phyloP scores from a whole-genome alignment of 2,797 vertebrate species.

The Ataeniobius toweri region DNA sequence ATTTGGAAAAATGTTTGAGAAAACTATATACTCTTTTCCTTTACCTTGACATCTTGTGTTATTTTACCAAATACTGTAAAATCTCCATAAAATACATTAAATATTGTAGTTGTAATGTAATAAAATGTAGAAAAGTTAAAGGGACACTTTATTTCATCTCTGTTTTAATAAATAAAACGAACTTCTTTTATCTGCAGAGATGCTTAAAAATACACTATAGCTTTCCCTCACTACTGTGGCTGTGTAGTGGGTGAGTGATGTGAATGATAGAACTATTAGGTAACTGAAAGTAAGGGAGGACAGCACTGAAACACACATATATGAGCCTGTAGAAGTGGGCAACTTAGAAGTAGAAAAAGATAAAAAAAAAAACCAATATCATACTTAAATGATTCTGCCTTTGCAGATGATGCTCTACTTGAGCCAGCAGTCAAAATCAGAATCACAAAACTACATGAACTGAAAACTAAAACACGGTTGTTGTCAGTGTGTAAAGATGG shows the following conservation, averaged over 20 bases:
- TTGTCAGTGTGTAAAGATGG: conserved; percentile 15
- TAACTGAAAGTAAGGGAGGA: background rate
- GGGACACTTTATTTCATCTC: background rate
- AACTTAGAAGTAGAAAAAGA: background rate
- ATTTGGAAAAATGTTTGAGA: too few relatives aligned
- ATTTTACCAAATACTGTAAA: background rate
- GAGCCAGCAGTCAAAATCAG: background rate
- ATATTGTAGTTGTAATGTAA: background rate
- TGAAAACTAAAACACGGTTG: conserved; percentile 24
- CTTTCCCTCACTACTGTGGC: background rate
- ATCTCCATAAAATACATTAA: background rate
- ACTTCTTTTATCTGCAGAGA: background rate
- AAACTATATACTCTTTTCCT: background rate
- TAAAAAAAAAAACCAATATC: background rate
- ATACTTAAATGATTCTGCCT: background rate
- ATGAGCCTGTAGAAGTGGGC: background rate
- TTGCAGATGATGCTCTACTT: background rate
- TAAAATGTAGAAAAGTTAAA: background rate
- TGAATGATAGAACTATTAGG: background rate
- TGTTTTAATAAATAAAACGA: background rate
- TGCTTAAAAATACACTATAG: background rate
- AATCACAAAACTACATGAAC: background rate
- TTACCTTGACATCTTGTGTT: background rate
- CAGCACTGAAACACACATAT: background rate
- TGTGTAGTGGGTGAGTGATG: background rate